Evolutionary conservation across 2,888 invertebrate genomes (phyloP), one percentile per base, ranked within the genome.

Genomic region (Dascillus cervinus): DNA sequence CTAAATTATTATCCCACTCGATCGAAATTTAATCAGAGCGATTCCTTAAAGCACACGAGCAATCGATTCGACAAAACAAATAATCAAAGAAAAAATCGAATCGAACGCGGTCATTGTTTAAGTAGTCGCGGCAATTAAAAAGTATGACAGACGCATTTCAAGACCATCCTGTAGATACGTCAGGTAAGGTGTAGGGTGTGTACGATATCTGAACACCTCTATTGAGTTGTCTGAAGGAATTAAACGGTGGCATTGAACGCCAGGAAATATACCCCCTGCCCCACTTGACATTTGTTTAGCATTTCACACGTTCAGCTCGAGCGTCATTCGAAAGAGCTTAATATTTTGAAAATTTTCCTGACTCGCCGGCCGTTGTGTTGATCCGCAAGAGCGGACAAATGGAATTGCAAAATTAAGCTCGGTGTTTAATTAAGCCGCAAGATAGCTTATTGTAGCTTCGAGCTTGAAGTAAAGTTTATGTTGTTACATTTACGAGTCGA

Each of bases 401-500:
- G 64, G 65, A 66, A 66, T 66, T 66, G 60, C 64, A 58, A 39
- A 64, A 65, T 64, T 61, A 61, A 62, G 61, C 55, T 55, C 55
- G 54, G 57, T 52, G 47, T 51, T 61, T 62, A 64, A 64, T 64
- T 65, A 62, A 58, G 60, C 56, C 57, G 49, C 56, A 55, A 60
- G 60, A 62, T 61, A 50, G 62, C 60, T 61, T 58, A 61, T 61
- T 60, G 60, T 57, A 51, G 47, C 49, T 42, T 37, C 36, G 36
- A 32, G 32, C 36, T 30, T 26, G 34, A 24, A 29, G 30, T 38
- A 22, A 24, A 32, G 20, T 32, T n/a, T n/a, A n/a, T n/a, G n/a
- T n/a, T n/a, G n/a, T n/a, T n/a, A n/a, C n/a, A n/a, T n/a, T n/a
- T n/a, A n/a, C n/a, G n/a, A n/a, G n/a, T n/a, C n/a, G n/a, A n/a